Conservation (phyloP, 2,797 vertebrate genomes). For the Tinamus major region DNA sequence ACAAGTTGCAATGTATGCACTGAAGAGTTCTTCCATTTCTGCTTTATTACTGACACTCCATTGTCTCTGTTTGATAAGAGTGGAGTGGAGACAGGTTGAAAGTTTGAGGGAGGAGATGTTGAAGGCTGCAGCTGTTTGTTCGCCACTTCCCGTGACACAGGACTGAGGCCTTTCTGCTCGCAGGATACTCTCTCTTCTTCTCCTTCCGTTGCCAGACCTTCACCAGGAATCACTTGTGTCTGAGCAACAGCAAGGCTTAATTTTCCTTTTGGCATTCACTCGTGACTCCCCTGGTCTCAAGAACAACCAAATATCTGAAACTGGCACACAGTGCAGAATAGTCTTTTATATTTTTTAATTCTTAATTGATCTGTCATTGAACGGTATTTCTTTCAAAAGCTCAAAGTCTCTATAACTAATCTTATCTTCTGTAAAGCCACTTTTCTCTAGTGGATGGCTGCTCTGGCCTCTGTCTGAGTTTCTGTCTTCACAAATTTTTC, state of each 20-base stretch:
- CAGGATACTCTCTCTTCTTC: background rate
- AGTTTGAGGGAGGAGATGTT: background rate
- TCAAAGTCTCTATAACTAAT: slow-evolving; percentile 60
- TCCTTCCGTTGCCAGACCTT: background rate
- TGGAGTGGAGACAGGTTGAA: background rate
- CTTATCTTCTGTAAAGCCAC: background rate
- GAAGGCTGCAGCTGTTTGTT: background rate
- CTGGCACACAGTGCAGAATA: slow-evolving; percentile 16
- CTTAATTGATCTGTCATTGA: slow-evolving; percentile 45
- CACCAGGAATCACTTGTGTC: background rate
- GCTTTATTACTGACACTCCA: background rate
- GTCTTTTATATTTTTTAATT: background rate
- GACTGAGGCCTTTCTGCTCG: background rate
- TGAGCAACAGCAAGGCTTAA: background rate
- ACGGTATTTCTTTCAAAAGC: slow-evolving; percentile 55
- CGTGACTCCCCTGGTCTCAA: background rate
- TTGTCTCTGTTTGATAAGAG: background rate
- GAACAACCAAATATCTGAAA: slow-evolving; percentile 30
- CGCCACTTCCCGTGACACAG: background rate
- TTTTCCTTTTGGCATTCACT: background rate
- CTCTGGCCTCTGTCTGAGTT: slow-evolving; percentile 30
- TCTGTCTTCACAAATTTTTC: slow-evolving; percentile 39
- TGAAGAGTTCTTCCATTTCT: background rate
- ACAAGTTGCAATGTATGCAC: background rate
- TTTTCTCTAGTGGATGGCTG: background rate